Conservation (phyloP, 2,797 vertebrate genomes). For the Centropyge bicolor region DNA sequence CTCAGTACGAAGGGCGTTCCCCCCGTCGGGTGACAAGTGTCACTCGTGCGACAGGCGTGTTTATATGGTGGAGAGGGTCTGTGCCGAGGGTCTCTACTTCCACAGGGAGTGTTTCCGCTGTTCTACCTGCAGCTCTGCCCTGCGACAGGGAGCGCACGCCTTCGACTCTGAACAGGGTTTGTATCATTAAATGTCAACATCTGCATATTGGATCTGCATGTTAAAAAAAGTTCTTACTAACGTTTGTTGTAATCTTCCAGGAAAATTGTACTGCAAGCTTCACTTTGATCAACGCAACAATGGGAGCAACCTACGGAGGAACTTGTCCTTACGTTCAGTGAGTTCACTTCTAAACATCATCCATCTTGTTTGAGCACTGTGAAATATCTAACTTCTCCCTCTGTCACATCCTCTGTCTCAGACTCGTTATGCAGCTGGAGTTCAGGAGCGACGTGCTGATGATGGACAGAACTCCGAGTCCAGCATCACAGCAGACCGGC, state of each 20-base stretch:
- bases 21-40: conserved; percentile 90
- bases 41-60: conserved; percentile 93
- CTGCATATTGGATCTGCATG: neutral
- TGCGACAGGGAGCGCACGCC: conserved; percentile 91
- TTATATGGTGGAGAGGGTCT: conserved; percentile 94
- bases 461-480: conserved; percentile 73
- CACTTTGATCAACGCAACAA: conserved; percentile 92
- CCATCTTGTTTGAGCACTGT: neutral
- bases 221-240: conserved; percentile 5
- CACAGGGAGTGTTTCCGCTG: conserved; percentile 98
- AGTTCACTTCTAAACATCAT: conserved; percentile 39
- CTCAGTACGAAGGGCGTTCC: conserved; percentile 87
- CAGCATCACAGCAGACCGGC: conserved; percentile 67
- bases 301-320: conserved; percentile 86
- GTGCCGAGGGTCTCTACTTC: conserved; percentile 95
- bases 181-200: neutral
- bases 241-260: conserved; percentile 78
- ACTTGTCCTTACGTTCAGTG: conserved; percentile 83
- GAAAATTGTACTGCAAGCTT: conserved; percentile 96
- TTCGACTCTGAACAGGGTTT: conserved; percentile 93
- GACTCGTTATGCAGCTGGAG: conserved; percentile 74
- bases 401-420: conserved; percentile 57
- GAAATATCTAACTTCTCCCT: conserved; percentile 1
- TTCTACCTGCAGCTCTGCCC: conserved; percentile 87
- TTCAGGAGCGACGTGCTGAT: conserved; percentile 70